Evolutionary conservation across 2,888 invertebrate species (phyloP), one percentile per base, ranked within the genome.

Genomic region (Drosophila yooni): DNA sequence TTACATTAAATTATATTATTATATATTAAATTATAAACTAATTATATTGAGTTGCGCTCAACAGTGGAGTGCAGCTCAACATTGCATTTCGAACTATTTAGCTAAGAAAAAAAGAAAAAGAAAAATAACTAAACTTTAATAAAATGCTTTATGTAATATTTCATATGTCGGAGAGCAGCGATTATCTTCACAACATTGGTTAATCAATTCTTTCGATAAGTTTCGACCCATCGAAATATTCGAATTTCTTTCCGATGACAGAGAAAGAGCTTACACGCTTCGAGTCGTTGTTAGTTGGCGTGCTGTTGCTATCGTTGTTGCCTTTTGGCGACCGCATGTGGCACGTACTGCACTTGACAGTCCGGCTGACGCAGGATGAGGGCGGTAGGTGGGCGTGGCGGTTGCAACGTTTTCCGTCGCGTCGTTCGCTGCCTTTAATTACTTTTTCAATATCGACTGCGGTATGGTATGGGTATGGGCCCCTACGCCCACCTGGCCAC

Each of bases 311-410:
- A 59, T 64, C 68, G 81, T 54, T 78, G 72, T 67, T 82, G 79
- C 74, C 70, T 53, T 86, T 88, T 87, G 68, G 70, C 74, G 64
- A 87, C 84, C 89, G 84, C 84, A 84, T 76, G 79, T 76, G 87
- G 79, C 84, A 84, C 89, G 87, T 83, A 81, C 70, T 88, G 83
- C 83, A 85, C 83, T 83, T 83, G 83, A 88, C 83, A 88, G 83
- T 50, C 50, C 33, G 66, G 50, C 43, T 59, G 36, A 58, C 27
- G 51, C 21, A 58, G 53, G 57, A 33, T 59, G 63, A 21, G 50
- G 51, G 48, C 31, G 38, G 43, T 31, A 25, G 53, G 59, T 64
- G 61, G 76, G 85, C 82, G 81, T 81, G 82, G 75, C 71, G 48
- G 38, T 29, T 50, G 58, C 65, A 70, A 63, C 64, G 58, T 64